phyloP scores from a whole-genome alignment of 2,888 invertebrate genomes.

The Caenorhabditis imperialis region DNA sequence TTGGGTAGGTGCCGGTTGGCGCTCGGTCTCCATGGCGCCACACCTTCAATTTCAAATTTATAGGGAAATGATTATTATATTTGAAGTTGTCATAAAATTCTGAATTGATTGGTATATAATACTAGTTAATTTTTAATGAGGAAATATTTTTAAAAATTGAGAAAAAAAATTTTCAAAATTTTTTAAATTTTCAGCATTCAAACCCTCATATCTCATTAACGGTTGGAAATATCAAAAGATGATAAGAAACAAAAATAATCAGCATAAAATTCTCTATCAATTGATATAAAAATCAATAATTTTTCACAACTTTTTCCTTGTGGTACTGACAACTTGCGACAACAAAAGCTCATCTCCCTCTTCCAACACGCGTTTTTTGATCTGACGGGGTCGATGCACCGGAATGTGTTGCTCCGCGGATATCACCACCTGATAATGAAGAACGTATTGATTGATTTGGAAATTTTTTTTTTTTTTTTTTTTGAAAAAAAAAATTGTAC shows the following conservation, averaged over 20 bases:
- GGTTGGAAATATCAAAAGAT: no score
- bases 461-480: not conserved
- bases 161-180: no score
- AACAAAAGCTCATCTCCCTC: slow-evolving; percentile 44
- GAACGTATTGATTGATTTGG: no score
- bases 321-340: slow-evolving; percentile 41
- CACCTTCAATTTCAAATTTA: slow-evolving; percentile 82
- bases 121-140: no score
- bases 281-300: not conserved
- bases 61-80: no score
- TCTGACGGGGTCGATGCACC: slow-evolving; percentile 12
- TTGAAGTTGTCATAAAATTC: no score
- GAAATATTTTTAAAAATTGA: no score
- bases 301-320: not conserved
- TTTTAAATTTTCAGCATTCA: no score
- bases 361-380: slow-evolving; percentile 14
- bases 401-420: slow-evolving; percentile 40
- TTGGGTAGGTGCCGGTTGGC: slow-evolving; percentile 87
- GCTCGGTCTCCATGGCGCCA: slow-evolving; percentile 93
- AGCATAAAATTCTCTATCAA: no score
- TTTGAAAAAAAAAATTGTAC: not conserved
- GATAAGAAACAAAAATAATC: no score
- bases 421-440: slow-evolving; percentile 41
- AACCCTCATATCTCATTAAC: not conserved
- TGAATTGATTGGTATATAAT: no score